A percentile compares a stretch with the other conserved stretches of the same genome.
phyloP scores from a whole-genome alignment of 2,888 invertebrate species.

The Drosophila villosipedis region DNA sequence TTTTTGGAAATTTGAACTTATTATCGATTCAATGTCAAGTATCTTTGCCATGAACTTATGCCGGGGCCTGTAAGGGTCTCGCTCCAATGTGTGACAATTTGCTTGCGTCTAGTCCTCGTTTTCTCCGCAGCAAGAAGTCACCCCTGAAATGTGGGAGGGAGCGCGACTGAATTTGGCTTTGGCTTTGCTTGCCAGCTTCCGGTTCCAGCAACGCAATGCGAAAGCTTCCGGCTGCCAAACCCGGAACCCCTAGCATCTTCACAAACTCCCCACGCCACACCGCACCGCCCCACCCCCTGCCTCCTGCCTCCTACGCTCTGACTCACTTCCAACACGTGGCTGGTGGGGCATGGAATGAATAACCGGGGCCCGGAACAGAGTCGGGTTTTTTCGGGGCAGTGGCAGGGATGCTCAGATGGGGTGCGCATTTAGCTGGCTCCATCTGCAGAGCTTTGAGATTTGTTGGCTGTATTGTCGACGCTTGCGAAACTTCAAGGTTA shows the following conservation, averaged over 20 bases:
- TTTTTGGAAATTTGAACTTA: constrained; percentile 65
- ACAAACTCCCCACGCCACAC: not conserved
- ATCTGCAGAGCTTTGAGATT: constrained; percentile 36
- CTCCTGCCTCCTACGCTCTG: not conserved
- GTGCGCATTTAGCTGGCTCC: constrained; percentile 59
- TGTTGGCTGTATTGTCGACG: constrained; percentile 18
- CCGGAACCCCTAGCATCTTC: constrained; percentile 15
- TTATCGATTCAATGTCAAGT: constrained; percentile 79
- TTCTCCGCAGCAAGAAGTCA: constrained; percentile 45
- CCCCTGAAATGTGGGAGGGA: constrained; percentile 32
- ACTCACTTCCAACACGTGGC: constrained; percentile 70
- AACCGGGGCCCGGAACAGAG: constrained; percentile 17
- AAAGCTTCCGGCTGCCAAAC: constrained; percentile 53
- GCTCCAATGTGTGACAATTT: not conserved
- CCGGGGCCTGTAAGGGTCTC: not conserved
- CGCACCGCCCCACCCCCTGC: not conserved
- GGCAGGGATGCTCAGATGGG: constrained; percentile 46
- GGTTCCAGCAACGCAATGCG: constrained; percentile 50
- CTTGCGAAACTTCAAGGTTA: constrained; percentile 74
- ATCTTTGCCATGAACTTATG: constrained; percentile 60
- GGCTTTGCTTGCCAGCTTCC: constrained; percentile 50
- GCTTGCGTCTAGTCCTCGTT: constrained; percentile 7
- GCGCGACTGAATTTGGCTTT: constrained; percentile 30
- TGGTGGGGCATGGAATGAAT: constrained; percentile 72
- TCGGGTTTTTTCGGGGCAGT: constrained; percentile 18